Base-by-base conservation (phyloP, 1,140 invertebrate genomes). In the Brachionus rubens region DNA sequence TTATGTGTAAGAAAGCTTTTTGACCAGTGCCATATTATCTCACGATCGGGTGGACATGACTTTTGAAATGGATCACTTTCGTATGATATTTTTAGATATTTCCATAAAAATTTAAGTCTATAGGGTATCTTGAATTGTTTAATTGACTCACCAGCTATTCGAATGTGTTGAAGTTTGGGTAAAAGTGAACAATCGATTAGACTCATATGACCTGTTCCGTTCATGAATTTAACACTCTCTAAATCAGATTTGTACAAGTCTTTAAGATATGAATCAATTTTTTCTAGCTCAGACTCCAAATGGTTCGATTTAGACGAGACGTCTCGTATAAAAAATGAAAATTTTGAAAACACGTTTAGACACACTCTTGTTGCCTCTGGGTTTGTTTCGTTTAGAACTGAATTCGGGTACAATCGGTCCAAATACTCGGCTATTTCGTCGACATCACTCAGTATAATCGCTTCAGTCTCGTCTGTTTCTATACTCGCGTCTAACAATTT, bases 31-130 rank as follows among this genome's bases (percentile, higher is more conserved):
- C 87, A 81, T 14, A 88, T 82, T 48, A 89, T 88, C 79, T 89
- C 84, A 79, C 89, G 87, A 79, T 89, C 88, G 26, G 87, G 87
- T 3, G 89, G 89, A 80, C 88, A 89, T 6, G 87, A 86, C 78
- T 87, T 84, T 40, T 85, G 83, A 82, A 89, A 89, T 0, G 85
- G 83, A 14, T 87, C 85, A 26, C 85, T 83, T 7, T 82, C 80
- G 81, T 90, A 90, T 1, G 88, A 88, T 12, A 84, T 84, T 28
- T 85, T 81, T 36, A 90, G 82, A 80, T 89, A 90, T n/a, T 82
- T 80, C 89, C 89, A 90, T 10, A 90, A 76, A 30, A 84, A 83
- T 6, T 81, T 82, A 33, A 89, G 83, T 28, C 82, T 80, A 3
- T 82, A 78, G 12, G 88, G 88, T 62, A 90, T 88, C 14, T 87